A percentile compares a stretch with the other conserved stretches of the same genome.
Conservation (phyloP, 1,140 invertebrate genomes). For the Ectropis grisescens region DNA sequence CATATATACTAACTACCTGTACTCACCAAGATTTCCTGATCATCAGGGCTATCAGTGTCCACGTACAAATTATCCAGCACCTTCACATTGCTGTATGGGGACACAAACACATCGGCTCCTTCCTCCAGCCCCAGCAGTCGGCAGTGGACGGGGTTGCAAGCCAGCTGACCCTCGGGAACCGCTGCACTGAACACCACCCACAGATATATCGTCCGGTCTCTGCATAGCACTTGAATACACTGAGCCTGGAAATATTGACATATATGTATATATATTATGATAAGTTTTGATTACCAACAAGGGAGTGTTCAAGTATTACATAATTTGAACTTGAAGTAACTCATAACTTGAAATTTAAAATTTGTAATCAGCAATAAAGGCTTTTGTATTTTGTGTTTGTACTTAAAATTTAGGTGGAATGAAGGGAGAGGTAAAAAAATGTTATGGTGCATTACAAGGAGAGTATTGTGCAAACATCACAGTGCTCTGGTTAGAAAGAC, state of each 20-base stretch:
- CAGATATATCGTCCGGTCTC: constrained; percentile 40
- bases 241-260: constrained; percentile 30
- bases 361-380: too few species aligned
- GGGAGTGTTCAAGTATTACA: too few species aligned
- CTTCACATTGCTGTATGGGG: constrained; percentile 41
- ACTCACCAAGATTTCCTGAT: constrained; percentile 61
- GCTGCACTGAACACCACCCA: constrained; percentile 52
- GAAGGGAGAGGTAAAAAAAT: too few species aligned
- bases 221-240: constrained; percentile 45
- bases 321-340: neutral
- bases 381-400: too few species aligned
- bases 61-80: constrained; percentile 47
- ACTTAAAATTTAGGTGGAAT: too few species aligned
- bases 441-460: too few species aligned
- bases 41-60: constrained; percentile 62
- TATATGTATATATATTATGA: too few species aligned
- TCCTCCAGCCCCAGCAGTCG: constrained; percentile 42
- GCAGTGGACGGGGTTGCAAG: constrained; percentile 46
- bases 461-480: too few species aligned
- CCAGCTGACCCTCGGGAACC: constrained; percentile 44
- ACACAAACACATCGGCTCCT: constrained; percentile 47
- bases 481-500: too few species aligned
- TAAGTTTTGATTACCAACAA: too few species aligned
- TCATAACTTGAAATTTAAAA: too few species aligned
- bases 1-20: too few species aligned